Evolutionary conservation across 2,888 invertebrate genomes (phyloP).

Genomic region (Caenorhabditis wallacei): DNA sequence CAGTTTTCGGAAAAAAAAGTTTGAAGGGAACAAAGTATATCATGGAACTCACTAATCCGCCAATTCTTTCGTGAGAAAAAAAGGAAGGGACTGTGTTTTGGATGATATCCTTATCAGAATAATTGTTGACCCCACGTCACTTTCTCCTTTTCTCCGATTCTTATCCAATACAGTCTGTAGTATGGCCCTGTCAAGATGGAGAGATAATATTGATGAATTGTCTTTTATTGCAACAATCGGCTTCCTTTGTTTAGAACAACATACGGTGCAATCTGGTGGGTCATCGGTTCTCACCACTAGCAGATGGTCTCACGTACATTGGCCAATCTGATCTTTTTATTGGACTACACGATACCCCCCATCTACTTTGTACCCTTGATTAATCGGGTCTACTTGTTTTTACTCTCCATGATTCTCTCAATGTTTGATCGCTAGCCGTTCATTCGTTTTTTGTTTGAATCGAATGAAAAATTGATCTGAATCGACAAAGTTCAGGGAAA

Average conservation of each 20-base stretch:
- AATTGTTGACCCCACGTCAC: constrained; percentile 2
- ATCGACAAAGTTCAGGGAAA: background rate
- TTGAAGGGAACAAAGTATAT: background rate
- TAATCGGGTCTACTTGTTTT: constrained; percentile 22
- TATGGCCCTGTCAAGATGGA: background rate
- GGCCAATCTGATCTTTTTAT: constrained; percentile 35
- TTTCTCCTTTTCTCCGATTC: constrained; percentile 9
- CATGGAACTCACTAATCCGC: too few relatives aligned
- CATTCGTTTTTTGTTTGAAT: constrained; percentile 29
- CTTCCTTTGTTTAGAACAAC: constrained; percentile 4
- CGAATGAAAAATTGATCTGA: background rate
- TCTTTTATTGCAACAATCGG: background rate
- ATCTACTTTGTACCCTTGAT: constrained; percentile 48
- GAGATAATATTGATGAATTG: constrained; percentile 15
- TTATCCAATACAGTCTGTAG: constrained; percentile 11
- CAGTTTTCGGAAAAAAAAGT: background rate
- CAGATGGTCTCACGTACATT: constrained; percentile 26
- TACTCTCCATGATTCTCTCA: constrained; percentile 17
- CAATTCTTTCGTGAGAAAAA: background rate
- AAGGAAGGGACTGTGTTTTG: background rate
- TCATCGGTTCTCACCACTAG: background rate
- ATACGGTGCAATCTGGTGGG: background rate
- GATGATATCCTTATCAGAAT: background rate
- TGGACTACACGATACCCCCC: constrained; percentile 42
- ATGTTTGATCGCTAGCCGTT: constrained; percentile 47